Evolutionary conservation across 2,113 vertebrate species (phyloP), one percentile per base, ranked within the genome.

Genomic region (Sula dactylatra): DNA sequence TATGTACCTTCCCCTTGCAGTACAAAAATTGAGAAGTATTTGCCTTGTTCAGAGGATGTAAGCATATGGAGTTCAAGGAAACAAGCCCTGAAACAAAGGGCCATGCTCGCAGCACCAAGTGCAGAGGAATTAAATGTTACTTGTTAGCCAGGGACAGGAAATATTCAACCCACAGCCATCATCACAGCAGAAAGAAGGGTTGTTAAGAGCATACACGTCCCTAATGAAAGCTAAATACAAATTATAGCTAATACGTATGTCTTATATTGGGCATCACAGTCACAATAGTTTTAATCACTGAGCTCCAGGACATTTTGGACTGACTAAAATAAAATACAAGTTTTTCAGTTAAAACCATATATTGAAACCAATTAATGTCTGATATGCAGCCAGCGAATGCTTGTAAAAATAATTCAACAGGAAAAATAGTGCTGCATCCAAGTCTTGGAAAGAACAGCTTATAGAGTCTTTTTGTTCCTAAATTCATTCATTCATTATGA

Each of bases 361-460:
- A 78, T 67, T 90, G 87, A 86, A 89, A 76, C 21, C 34, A 87
- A 6, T 71, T 93, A 89, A 42, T 52, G 56, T 47, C 38, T 74
- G 32, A 87, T 79, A 79, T 0, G 3, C 40, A 72, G 83, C 56
- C 83, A 94, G 45, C 36, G 45, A 91, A 92, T 73, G 42, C 78
- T 77, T 96, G 70, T 91, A 94, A 94, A 97, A 95, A 58, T 89
- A 89, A 22, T 94, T 84, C 34, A 84, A 56, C 13, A 54, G 59
- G 66, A 87, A 92, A 94, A 94, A 62, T 3, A 79, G n/a, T 5
- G 4, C 55, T 94, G 61, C 11, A 47, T 89, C 36, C 49, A 70
- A 58, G 62, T 76, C 66, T 91, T 86, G 56, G 66, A 79, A 91
- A 76, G 81, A 81, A 76, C 70, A 80, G 34, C 44, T 56, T 91